Base-by-base conservation (phyloP, 2,113 vertebrate genomes). In the Oreochromis spilurus region DNA sequence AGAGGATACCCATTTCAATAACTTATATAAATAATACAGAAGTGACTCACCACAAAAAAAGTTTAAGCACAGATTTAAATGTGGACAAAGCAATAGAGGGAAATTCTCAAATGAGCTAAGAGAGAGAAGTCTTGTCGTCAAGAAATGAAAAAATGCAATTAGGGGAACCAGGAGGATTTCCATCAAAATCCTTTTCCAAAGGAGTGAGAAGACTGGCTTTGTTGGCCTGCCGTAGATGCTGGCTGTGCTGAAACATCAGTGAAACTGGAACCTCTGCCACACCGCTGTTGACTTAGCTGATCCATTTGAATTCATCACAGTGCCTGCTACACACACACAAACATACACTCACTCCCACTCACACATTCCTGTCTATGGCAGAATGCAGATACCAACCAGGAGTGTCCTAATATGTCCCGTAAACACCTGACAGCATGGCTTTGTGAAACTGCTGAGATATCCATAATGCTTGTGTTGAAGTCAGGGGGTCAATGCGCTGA, bases 361-460 rank as follows among this genome's bases (percentile, higher is more conserved):
- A 40, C 16, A 53, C 26, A 21, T 24, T 19, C 48, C 45, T 72
- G 19, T 34, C 50, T 65, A 17, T 57, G 79, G 54, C 91, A 84
- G 79, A 90, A 88, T 70, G 80, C 85, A 89, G 83, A 92, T 90
- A 92, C 88, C 52, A 87, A 79, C 83, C 87, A 81, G 86, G 72
- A 86, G 65, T 81, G 90, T 87, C 89, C 84, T 91, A 87, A 93
- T 92, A 88, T 87, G 91, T 93, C 90, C 88, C n/a, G 55, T 94
- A 92, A 95, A 91, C 52, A 81, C 85, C 91, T 92, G 93, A 94
- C 91, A 92, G 79, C 84, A 83, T 86, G 83, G 82, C 94, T 96
- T 96, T 95, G 91, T 95, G 93, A 86, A 95, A 88, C 75, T 43
- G 60, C 94, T 89, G 92, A 92, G 93, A 96, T 94, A 95, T 86